These are phyloP conservation scores for Sinonovacula constricta DNA, from an alignment of 1,140 invertebrate genomes.

Conservation along the genomic window DNA sequence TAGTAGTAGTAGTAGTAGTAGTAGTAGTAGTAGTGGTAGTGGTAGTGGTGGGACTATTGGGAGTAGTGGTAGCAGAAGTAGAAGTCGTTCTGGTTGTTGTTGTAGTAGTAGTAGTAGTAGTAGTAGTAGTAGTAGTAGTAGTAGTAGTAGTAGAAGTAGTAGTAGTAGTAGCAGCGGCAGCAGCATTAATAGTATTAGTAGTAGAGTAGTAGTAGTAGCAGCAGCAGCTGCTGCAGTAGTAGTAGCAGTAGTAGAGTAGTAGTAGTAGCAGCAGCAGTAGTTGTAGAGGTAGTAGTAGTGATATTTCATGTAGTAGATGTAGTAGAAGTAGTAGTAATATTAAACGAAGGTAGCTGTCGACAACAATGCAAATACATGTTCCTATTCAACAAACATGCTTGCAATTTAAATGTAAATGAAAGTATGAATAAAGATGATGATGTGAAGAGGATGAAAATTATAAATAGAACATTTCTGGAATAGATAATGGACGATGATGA, in stretches of 20 bases:
- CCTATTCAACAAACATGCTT: too few relatives aligned
- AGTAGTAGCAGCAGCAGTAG: background rate
- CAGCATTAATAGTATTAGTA: background rate
- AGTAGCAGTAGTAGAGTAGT: too few relatives aligned
- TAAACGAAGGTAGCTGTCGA: too few relatives aligned
- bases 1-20: conserved; percentile 4
- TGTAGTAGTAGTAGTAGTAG: conserved; percentile 9
- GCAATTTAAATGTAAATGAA: too few relatives aligned
- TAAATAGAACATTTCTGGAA: too few relatives aligned
- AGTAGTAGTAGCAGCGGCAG: conserved; percentile 6
- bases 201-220: background rate
- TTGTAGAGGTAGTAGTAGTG: background rate
- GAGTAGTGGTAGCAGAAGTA: too few relatives aligned
- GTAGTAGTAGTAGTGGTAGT: background rate
- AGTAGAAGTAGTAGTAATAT: background rate
- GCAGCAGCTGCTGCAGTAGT: background rate
- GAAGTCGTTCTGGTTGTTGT: background rate
- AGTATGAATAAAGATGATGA: too few relatives aligned
- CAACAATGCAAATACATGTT: too few relatives aligned
- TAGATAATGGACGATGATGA: too few relatives aligned
- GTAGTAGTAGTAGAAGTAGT: conserved; percentile 19
- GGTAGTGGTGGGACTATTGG: too few relatives aligned
- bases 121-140: background rate
- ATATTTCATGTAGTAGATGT: background rate
- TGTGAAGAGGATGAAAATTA: too few relatives aligned